Evolutionary conservation across 2,888 invertebrate species (phyloP).

Genomic region (Sycophila texana): DNA sequence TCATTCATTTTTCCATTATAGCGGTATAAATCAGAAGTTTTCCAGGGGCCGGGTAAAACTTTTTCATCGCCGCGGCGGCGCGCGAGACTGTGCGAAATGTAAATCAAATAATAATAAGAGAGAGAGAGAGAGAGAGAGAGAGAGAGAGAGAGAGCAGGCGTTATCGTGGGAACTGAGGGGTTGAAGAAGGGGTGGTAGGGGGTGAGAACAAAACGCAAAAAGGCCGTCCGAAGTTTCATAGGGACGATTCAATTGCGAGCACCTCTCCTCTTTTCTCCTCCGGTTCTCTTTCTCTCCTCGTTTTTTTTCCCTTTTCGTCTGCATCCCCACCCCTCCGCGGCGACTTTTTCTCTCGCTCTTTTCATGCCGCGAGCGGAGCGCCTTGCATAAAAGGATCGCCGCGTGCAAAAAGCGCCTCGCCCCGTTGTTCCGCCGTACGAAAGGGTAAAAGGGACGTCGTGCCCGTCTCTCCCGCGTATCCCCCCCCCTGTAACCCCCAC

Average conservation of each 20-base stretch:
- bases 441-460: constrained; percentile 27
- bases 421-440: constrained; percentile 19
- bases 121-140: constrained; percentile 22
- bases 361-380: constrained; percentile 44
- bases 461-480: constrained; percentile 4
- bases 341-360: constrained; percentile 34
- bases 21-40: constrained; percentile 56
- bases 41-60: constrained; percentile 21
- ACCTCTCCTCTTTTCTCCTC: constrained; percentile 9
- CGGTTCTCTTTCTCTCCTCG: background rate
- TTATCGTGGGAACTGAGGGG: background rate
- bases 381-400: constrained; percentile 49
- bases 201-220: constrained; percentile 39
- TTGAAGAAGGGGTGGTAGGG: background rate
- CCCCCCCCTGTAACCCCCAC: background rate
- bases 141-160: constrained; percentile 3
- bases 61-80: constrained; percentile 42
- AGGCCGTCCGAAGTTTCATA: constrained; percentile 45
- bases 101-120: constrained; percentile 57
- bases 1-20: constrained; percentile 56
- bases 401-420: constrained; percentile 35
- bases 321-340: background rate
- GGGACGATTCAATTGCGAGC: constrained; percentile 48
- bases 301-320: background rate
- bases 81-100: constrained; percentile 51